A percentile compares a stretch with the other conserved stretches of the same genome.
These are phyloP conservation scores for Cricetomys ansorgei DNA, from an alignment of 2,113 vertebrate genomes.

Conservation along the genomic window DNA sequence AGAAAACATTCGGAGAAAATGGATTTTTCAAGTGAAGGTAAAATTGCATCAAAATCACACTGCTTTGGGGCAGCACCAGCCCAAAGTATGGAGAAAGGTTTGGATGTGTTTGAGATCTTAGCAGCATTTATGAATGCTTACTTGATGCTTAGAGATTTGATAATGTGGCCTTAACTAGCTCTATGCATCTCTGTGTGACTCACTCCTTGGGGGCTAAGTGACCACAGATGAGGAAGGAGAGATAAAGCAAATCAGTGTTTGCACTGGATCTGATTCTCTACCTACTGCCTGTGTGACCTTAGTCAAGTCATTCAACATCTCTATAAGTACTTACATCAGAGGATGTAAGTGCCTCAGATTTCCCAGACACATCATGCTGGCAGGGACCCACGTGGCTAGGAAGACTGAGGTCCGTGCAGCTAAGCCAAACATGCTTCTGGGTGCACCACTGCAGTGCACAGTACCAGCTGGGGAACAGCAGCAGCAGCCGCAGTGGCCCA, in stretches of 20 bases:
- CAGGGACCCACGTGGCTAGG: no score
- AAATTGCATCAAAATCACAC: background rate
- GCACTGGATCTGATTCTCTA: background rate
- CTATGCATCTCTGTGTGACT: background rate
- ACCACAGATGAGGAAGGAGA: background rate
- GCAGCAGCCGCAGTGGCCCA: no score
- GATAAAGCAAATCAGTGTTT: background rate
- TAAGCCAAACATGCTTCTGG: no score
- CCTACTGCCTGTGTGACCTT: background rate
- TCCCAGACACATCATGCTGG: no score
- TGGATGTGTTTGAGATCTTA: background rate
- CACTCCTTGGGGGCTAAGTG: background rate
- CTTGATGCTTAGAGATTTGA: background rate
- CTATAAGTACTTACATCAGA: no score
- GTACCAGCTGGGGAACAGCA: no score
- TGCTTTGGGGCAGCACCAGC: background rate
- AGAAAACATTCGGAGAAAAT: constrained; percentile 53
- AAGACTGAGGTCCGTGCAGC: no score
- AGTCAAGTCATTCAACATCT: background rate
- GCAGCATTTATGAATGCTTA: background rate
- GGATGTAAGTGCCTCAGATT: background rate
- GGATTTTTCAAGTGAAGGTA: constrained; percentile 45
- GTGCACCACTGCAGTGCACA: no score
- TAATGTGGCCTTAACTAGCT: background rate
- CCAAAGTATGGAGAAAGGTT: background rate